Evolutionary conservation across 2,113 vertebrate genomes (phyloP).

Genomic region (Atherinomorus stipes): DNA sequence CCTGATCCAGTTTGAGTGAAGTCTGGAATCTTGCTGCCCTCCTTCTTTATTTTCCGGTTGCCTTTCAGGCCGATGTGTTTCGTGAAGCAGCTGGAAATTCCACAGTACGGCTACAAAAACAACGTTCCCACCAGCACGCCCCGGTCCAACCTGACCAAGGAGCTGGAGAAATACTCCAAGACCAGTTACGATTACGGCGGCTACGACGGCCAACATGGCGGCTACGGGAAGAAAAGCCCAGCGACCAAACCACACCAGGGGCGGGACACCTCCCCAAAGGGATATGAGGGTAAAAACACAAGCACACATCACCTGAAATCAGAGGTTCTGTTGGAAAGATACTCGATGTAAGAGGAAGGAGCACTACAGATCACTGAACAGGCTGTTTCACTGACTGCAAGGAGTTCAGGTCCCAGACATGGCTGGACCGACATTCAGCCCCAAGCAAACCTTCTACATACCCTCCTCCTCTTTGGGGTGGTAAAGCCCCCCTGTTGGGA

Average conservation of each 20-base stretch:
- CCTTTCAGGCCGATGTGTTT: constrained; percentile 97
- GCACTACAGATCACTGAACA: too few relatives aligned
- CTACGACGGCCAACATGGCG: constrained; percentile 87
- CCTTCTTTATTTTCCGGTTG: not conserved
- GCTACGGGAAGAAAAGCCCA: constrained; percentile 93
- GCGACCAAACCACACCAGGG: constrained; percentile 89
- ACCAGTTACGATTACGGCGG: constrained; percentile 93
- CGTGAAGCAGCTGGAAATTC: constrained; percentile 99
- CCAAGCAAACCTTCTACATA: too few relatives aligned
- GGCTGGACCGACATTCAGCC: too few relatives aligned
- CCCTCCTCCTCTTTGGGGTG: too few relatives aligned
- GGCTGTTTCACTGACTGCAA: too few relatives aligned
- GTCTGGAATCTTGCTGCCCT: too few relatives aligned
- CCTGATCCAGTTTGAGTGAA: not conserved
- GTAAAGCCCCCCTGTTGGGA: too few relatives aligned
- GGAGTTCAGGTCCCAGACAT: too few relatives aligned
- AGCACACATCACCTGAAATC: not conserved
- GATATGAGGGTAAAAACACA: constrained; percentile 89
- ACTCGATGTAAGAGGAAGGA: too few relatives aligned
- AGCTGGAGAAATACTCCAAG: constrained; percentile 99
- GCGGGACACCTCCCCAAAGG: constrained; percentile 94
- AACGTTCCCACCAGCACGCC: constrained; percentile 97
- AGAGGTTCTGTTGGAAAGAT: too few relatives aligned
- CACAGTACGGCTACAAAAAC: constrained; percentile 98
- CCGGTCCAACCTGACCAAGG: constrained; percentile 98